phyloP scores from a whole-genome alignment of 2,113 vertebrate species.

The Paramormyrops kingsleyae region DNA sequence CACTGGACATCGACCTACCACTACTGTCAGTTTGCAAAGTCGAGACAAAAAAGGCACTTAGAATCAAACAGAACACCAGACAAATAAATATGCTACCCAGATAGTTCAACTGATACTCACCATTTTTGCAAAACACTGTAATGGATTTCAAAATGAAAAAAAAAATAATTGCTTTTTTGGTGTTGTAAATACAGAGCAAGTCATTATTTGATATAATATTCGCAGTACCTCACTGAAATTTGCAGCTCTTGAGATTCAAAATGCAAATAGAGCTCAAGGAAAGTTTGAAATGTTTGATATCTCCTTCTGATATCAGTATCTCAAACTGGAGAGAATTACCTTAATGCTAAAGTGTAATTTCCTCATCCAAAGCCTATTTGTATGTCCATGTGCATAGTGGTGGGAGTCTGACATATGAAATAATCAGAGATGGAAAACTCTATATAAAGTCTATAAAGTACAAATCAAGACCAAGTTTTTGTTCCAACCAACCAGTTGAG shows the following conservation, averaged over 20 bases:
- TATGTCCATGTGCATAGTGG: not conserved
- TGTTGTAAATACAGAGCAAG: constrained; percentile 7
- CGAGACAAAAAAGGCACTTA: not conserved
- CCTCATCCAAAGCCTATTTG: not conserved
- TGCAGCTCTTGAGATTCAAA: constrained; percentile 2
- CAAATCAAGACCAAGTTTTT: not conserved
- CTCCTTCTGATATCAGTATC: not conserved
- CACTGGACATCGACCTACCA: not conserved
- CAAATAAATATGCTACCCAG: not conserved
- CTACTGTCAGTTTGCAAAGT: not conserved
- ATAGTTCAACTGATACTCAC: not conserved
- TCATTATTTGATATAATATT: constrained; percentile 22
- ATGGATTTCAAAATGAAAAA: not conserved
- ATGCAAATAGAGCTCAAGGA: not conserved
- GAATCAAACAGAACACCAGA: not conserved
- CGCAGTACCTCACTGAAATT: not conserved
- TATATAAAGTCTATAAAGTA: not conserved
- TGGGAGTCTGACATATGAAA: constrained; percentile 3
- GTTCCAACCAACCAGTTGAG: not conserved
- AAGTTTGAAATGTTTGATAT: not conserved
- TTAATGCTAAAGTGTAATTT: not conserved
- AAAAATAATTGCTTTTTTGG: not conserved
- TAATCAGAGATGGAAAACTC: not conserved
- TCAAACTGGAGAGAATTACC: not conserved
- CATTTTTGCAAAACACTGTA: not conserved